A percentile compares a stretch with the other conserved stretches of the same genome.
phyloP scores from a whole-genome alignment of 2,113 vertebrate genomes.

The human (Homo sapiens) region DNA sequence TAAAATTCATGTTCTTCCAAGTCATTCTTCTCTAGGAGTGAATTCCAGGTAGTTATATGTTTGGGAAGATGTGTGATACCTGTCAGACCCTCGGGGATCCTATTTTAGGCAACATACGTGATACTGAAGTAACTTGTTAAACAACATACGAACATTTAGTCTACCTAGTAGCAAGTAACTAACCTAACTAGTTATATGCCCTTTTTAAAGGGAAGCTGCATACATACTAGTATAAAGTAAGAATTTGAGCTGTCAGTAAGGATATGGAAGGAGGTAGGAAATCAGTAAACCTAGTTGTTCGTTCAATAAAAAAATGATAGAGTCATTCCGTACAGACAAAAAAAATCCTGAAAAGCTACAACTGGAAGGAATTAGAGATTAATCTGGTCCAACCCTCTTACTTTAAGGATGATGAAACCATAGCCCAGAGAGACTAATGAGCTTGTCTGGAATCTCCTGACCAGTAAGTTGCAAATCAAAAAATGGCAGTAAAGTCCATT shows the following conservation, averaged over 20 bases:
- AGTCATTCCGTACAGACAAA: not conserved
- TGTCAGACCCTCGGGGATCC: not conserved
- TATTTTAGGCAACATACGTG: not conserved
- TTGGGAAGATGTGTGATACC: not conserved
- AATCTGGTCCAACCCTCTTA: not conserved
- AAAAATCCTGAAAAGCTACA: not conserved
- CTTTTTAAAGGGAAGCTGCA: not conserved
- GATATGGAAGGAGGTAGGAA: not conserved
- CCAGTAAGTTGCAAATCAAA: not conserved
- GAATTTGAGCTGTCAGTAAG: not conserved
- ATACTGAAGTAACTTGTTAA: not conserved
- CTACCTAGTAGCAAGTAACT: not conserved
- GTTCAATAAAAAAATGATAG: constrained; percentile 25
- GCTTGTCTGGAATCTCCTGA: not conserved
- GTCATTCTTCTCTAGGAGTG: not conserved
- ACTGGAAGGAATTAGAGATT: not conserved
- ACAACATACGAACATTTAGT: not conserved
- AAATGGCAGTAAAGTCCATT: not conserved
- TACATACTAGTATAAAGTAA: not conserved
- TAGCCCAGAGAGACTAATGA: not conserved
- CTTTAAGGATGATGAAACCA: not conserved
- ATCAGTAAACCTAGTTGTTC: not conserved
- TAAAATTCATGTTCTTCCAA: constrained; percentile 13
- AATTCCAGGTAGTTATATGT: not conserved
- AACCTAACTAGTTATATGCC: not conserved